Percentiles rank a stretch among this genome's conserved stretches.
Evolutionary conservation across 2,888 invertebrate genomes (phyloP).

Genomic region (Rhagium mordax): DNA sequence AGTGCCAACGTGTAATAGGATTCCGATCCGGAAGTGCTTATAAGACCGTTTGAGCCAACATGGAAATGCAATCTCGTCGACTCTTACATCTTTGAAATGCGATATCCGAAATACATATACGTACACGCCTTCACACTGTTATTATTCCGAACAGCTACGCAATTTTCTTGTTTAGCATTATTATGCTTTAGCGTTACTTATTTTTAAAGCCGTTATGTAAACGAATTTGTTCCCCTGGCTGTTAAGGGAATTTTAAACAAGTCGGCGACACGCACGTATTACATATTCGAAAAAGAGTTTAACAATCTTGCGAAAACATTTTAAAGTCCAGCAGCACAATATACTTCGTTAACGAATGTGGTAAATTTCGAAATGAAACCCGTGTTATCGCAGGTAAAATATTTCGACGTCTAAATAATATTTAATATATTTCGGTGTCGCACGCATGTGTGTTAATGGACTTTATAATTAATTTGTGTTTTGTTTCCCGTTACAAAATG

Average conservation of each 20-base stretch:
- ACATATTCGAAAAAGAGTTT: background rate
- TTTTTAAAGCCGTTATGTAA: background rate
- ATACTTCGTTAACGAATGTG: too few species aligned
- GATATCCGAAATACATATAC: constrained; percentile 52
- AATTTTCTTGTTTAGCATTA: constrained; percentile 20
- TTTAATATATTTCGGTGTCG: too few species aligned
- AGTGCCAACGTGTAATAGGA: constrained; percentile 53
- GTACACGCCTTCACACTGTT: constrained; percentile 46
- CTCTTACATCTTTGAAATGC: constrained; percentile 53
- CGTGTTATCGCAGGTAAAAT: too few species aligned
- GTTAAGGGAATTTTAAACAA: background rate
- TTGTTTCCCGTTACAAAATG: background rate
- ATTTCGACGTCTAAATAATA: too few species aligned
- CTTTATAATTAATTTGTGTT: background rate
- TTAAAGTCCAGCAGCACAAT: too few species aligned
- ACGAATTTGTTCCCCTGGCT: background rate
- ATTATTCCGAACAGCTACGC: constrained; percentile 41
- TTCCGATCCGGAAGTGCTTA: constrained; percentile 57
- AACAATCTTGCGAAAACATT: too few species aligned
- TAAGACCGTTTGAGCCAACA: constrained; percentile 60
- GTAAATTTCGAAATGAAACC: too few species aligned
- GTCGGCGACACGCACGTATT: background rate
- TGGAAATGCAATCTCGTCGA: constrained; percentile 60
- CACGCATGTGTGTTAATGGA: background rate
- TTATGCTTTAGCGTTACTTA: constrained; percentile 6